phyloP scores from a whole-genome alignment of 2,113 vertebrate genomes.

The Phrynocephalus versicolor region DNA sequence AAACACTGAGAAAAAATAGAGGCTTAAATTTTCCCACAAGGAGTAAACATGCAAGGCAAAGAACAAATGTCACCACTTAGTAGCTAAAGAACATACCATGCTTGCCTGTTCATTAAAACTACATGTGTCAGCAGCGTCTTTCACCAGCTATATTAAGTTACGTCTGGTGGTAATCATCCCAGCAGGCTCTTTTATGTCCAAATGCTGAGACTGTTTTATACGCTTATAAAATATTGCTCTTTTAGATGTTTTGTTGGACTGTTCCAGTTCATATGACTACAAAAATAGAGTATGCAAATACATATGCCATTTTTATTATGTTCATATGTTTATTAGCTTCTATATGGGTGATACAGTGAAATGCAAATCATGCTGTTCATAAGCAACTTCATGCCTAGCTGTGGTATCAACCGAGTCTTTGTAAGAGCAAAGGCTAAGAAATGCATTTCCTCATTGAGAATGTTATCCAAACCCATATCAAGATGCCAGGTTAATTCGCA shows the following conservation, averaged over 20 bases:
- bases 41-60: constrained; percentile 14
- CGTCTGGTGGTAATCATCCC: constrained; percentile 44
- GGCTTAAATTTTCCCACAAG: constrained; percentile 34
- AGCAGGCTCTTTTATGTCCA: constrained; percentile 13
- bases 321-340: neutral
- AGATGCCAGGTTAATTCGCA: neutral
- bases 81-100: constrained; percentile 43
- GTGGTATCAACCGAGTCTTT: neutral
- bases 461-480: neutral
- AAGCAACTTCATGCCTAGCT: neutral
- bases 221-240: neutral
- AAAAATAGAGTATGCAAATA: neutral
- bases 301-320: neutral
- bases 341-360: neutral
- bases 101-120: constrained; percentile 57
- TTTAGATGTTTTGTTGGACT: neutral
- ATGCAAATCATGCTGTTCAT: too few species aligned
- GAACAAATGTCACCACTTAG: neutral
- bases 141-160: constrained; percentile 53
- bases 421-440: neutral
- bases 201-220: constrained; percentile 29
- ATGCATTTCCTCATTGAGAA: neutral
- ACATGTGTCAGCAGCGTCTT: constrained; percentile 41
- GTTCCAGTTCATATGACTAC: neutral
- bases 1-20: constrained; percentile 24